Evolutionary conservation across 1,140 invertebrate genomes (phyloP).

Genomic region (Paracyclopina nana): DNA sequence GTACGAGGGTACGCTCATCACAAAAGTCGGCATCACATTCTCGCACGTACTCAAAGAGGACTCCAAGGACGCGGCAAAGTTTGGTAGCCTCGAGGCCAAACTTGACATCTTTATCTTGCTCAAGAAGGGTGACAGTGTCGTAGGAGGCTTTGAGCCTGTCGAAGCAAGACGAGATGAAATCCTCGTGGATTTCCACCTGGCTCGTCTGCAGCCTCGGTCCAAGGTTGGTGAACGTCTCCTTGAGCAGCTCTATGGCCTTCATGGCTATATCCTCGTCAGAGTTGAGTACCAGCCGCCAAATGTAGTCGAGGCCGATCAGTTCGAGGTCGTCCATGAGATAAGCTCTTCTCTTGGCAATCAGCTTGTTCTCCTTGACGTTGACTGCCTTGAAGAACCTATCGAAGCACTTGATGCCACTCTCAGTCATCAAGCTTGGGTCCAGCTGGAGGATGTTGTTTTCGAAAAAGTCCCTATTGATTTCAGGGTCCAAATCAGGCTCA

Average conservation of each 20-base stretch:
- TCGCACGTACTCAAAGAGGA: constrained; percentile 81
- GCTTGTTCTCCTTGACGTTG: constrained; percentile 81
- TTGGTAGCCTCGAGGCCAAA: constrained; percentile 52
- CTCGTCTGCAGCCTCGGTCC: constrained; percentile 57
- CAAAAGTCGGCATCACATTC: constrained; percentile 84
- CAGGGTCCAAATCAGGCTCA: constrained; percentile 86
- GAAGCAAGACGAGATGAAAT: constrained; percentile 59
- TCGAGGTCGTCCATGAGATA: constrained; percentile 49
- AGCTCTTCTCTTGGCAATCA: constrained; percentile 60
- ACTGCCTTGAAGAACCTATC: constrained; percentile 92
- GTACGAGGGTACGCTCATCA: constrained; percentile 68
- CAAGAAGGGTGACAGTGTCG: constrained; percentile 40
- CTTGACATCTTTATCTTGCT: constrained; percentile 34
- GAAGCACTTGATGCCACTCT: constrained; percentile 86
- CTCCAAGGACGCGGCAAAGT: constrained; percentile 82
- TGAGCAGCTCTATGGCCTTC: constrained; percentile 69
- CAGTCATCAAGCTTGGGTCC: constrained; percentile 71
- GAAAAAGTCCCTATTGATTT: constrained; percentile 91
- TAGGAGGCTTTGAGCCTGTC: constrained; percentile 61
- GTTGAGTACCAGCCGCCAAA: constrained; percentile 71
- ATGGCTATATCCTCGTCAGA: constrained; percentile 75
- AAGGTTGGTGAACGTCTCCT: constrained; percentile 81
- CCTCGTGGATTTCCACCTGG: constrained; percentile 63
- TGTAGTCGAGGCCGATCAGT: constrained; percentile 84
- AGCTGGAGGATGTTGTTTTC: constrained; percentile 81